Percentiles rank a stretch among this genome's conserved stretches.
phyloP scores from a whole-genome alignment of 2,797 vertebrate genomes.

The Morus bassanus region DNA sequence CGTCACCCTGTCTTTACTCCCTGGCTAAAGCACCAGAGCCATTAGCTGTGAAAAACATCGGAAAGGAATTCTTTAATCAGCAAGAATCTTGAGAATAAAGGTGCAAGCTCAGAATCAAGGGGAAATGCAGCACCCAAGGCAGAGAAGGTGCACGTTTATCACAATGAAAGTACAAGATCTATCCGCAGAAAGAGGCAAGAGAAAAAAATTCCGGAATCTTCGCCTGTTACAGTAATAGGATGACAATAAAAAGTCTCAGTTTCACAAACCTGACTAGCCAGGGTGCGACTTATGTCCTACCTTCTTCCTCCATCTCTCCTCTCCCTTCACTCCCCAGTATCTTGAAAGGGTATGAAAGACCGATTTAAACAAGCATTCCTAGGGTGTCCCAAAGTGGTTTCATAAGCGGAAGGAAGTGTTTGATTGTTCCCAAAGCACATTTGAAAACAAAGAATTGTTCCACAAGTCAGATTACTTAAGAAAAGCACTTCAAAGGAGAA shows the following conservation, averaged over 20 bases:
- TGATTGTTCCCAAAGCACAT: not conserved
- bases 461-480: not conserved
- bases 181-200: not conserved
- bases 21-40: not conserved
- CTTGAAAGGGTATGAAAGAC: not conserved
- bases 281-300: not conserved
- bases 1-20: not conserved
- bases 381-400: not conserved
- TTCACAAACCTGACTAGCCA: not conserved
- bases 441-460: constrained; percentile 1
- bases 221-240: rapidly evolving
- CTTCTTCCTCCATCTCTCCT: not conserved
- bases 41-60: not conserved
- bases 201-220: not conserved
- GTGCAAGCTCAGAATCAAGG: not conserved
- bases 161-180: rapidly evolving
- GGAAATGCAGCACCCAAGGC: not conserved
- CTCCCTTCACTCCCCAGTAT: not conserved
- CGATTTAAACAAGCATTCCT: not conserved
- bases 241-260: not conserved
- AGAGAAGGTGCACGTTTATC: not conserved
- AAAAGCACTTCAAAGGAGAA: not conserved
- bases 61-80: not conserved
- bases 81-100: not conserved
- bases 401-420: not conserved